Percentiles rank a stretch among this genome's conserved stretches.
These are phyloP conservation scores for Callipepla californica DNA, from an alignment of 2,113 vertebrate species.

Conservation along the genomic window DNA sequence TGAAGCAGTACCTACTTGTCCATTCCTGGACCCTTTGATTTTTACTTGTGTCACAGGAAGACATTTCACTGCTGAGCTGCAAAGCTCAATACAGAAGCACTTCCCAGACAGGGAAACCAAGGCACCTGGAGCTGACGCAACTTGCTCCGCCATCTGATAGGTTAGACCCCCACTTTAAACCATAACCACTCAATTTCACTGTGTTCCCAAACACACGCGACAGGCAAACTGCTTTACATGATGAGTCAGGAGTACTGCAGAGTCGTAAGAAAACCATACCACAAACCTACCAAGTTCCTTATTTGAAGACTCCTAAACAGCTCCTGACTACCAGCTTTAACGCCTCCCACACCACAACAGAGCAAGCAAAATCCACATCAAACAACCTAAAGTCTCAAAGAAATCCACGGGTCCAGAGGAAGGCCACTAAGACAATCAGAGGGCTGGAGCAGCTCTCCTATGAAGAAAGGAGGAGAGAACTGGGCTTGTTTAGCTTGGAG, in stretches of 20 bases:
- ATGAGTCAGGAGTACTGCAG: neutral
- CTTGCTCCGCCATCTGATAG: neutral
- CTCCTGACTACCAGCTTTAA: neutral
- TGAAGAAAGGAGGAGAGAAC: too few relatives aligned
- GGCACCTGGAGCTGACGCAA: neutral
- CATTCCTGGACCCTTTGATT: neutral
- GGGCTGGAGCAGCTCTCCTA: too few relatives aligned
- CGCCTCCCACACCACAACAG: neutral
- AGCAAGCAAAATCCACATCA: neutral
- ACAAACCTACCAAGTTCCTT: rapidly evolving
- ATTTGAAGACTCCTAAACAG: neutral
- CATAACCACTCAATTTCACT: neutral
- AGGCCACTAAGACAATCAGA: too few relatives aligned
- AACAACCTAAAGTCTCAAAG: neutral
- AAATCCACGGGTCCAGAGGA: neutral
- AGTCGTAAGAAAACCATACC: neutral
- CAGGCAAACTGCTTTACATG: neutral
- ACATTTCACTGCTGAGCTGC: neutral
- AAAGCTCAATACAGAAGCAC: neutral
- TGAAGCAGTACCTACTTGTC: neutral
- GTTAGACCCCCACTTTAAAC: neutral
- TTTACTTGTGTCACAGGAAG: neutral
- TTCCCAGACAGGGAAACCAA: neutral
- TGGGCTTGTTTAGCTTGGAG: too few relatives aligned
- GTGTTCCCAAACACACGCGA: neutral